A percentile compares a stretch with the other conserved stretches of the same genome.
Evolutionary conservation across 92 coral and sea anemone genomes (phyloP).

Genomic region (Porites evermanni): DNA sequence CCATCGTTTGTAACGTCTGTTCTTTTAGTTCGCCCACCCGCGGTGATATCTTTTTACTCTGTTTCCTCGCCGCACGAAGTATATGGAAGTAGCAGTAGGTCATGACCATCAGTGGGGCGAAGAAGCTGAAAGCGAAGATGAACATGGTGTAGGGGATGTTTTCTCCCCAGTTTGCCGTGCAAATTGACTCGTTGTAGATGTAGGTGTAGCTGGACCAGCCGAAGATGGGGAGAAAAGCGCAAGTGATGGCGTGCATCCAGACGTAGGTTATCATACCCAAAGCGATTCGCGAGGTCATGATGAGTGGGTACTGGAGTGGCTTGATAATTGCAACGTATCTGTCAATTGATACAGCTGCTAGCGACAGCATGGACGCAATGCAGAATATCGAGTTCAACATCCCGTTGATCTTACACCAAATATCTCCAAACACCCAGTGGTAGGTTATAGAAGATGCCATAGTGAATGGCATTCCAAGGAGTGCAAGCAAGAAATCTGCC

Average conservation of each 20-base stretch:
- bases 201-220: constrained; percentile 88
- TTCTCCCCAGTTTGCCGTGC: constrained; percentile 86
- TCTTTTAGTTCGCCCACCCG: constrained; percentile 73
- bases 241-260: constrained; percentile 80
- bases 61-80: constrained; percentile 82
- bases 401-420: constrained; percentile 85
- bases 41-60: constrained; percentile 61
- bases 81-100: constrained; percentile 79
- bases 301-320: constrained; percentile 76
- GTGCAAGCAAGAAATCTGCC: constrained; percentile 82
- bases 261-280: constrained; percentile 64
- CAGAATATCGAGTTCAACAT: constrained; percentile 82
- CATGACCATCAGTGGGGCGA: constrained; percentile 76
- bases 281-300: constrained; percentile 72
- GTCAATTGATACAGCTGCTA: constrained; percentile 89
- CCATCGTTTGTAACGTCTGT: constrained; percentile 67
- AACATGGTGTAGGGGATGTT: constrained; percentile 81
- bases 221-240: constrained; percentile 74
- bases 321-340: constrained; percentile 85
- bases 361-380: constrained; percentile 84
- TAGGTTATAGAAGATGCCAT: constrained; percentile 82
- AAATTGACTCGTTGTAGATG: constrained; percentile 84
- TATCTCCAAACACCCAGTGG: constrained; percentile 76
- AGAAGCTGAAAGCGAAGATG: constrained; percentile 80
- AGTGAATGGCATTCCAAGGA: constrained; percentile 89